Conservation (phyloP, 2,797 vertebrate species). For the Artibeus lituratus region DNA sequence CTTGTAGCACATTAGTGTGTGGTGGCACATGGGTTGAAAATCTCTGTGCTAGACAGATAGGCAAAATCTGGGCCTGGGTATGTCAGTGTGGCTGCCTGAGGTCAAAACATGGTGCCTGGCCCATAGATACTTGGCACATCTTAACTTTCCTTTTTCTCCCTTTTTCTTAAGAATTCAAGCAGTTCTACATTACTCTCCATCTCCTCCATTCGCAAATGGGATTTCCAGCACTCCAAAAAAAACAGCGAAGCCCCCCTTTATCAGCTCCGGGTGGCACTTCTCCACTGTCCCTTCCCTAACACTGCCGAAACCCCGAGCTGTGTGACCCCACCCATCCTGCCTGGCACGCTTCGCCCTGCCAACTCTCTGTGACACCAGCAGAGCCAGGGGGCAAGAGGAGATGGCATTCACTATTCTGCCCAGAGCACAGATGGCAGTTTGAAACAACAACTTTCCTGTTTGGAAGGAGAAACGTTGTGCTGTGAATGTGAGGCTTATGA, state of each 20-base stretch:
- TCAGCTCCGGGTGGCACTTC: background rate
- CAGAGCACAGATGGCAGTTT: slow-evolving; percentile 20
- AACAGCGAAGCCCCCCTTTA: too few relatives aligned
- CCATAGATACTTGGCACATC: background rate
- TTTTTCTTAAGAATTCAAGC: slow-evolving; percentile 4
- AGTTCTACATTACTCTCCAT: background rate
- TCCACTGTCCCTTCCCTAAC: background rate
- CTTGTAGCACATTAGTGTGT: background rate
- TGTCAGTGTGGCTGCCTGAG: background rate
- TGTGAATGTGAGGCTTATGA: slow-evolving; percentile 66
- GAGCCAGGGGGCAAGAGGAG: background rate
- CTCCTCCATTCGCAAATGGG: background rate
- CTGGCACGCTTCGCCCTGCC: background rate
- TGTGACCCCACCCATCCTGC: background rate
- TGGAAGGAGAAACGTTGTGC: slow-evolving; percentile 7
- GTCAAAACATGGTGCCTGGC: background rate
- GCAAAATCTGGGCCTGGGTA: background rate
- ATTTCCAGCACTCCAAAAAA: background rate
- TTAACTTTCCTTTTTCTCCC: background rate
- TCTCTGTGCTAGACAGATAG: background rate
- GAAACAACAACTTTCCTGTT: slow-evolving; percentile 62
- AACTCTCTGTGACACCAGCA: background rate
- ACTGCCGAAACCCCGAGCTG: background rate
- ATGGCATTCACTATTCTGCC: slow-evolving; percentile 40
- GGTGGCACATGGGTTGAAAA: too few relatives aligned